A percentile compares a stretch with the other conserved stretches of the same genome.
phyloP scores from a whole-genome alignment of 2,888 invertebrate genomes.

The Galerucella calmariensis region DNA sequence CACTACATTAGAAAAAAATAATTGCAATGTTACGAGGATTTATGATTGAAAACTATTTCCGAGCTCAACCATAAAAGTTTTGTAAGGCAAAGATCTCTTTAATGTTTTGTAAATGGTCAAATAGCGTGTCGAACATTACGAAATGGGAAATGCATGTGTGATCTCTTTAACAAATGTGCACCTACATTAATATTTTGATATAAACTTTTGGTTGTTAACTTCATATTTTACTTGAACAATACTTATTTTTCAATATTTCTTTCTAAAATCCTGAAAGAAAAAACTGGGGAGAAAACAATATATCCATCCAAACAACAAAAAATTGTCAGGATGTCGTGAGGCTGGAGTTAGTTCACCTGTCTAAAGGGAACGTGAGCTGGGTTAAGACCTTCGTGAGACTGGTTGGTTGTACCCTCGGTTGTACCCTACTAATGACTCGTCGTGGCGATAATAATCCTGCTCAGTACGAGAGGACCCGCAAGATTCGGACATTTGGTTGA shows the following conservation, averaged over 20 bases:
- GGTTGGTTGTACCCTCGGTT: too few species aligned
- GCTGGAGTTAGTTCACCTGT: too few species aligned
- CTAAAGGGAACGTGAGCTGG: too few species aligned
- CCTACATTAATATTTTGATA: background rate
- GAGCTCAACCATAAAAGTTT: background rate
- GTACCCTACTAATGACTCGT: too few species aligned
- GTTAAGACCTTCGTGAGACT: too few species aligned
- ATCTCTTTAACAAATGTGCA: constrained; percentile 1
- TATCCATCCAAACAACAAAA: too few species aligned
- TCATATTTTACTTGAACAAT: background rate
- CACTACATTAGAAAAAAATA: background rate
- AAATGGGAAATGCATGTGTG: background rate
- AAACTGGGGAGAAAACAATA: too few species aligned
- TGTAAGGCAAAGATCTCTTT: background rate
- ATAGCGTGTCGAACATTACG: background rate
- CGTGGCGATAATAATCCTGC: too few species aligned
- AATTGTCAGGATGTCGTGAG: too few species aligned
- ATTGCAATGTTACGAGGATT: background rate
- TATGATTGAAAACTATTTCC: background rate
- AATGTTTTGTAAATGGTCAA: background rate
- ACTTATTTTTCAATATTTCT: background rate
- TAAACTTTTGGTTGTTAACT: background rate
- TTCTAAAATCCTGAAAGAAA: too few species aligned
- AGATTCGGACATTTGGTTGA: too few species aligned
- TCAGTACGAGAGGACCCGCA: too few species aligned